Conservation (phyloP, 2,888 invertebrate genomes). For the Lochmaea capreae region DNA sequence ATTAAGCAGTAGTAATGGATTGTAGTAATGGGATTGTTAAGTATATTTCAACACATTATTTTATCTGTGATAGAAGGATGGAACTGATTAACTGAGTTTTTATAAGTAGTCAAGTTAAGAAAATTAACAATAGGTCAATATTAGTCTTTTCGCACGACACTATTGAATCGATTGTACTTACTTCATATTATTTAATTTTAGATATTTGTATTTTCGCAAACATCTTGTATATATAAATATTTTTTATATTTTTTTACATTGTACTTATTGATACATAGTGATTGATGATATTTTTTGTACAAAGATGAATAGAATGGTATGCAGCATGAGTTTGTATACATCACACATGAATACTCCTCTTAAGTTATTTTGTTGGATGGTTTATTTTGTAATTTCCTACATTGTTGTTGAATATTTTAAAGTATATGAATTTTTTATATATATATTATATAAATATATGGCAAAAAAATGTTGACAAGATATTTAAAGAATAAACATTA, state of each 20-base stretch:
- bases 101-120: no score
- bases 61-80: no score
- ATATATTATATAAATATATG: conserved; percentile 5
- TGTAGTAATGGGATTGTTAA: no score
- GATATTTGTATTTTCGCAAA: conserved; percentile 9
- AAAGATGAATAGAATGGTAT: conserved; percentile 41
- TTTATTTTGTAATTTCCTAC: conserved; percentile 38
- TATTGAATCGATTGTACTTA: no score
- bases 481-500: conserved; percentile 15
- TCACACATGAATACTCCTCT: conserved; percentile 41
- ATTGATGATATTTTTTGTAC: conserved; percentile 33
- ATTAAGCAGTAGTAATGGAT: no score
- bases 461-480: conserved; percentile 16
- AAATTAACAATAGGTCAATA: no score
- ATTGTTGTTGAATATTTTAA: conserved; percentile 41
- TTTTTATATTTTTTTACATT: conserved; percentile 31
- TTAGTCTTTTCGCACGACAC: no score
- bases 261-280: conserved; percentile 36
- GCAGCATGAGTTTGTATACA: conserved; percentile 43
- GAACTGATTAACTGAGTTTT: no score
- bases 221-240: conserved; percentile 7
- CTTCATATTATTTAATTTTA: no score
- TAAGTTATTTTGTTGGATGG: conserved; percentile 38
- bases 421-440: conserved; percentile 37
- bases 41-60: no score